These are phyloP conservation scores for Bergia sp. DNA, from an alignment of 92 coral and sea anemone species.

Conservation along the genomic window DNA sequence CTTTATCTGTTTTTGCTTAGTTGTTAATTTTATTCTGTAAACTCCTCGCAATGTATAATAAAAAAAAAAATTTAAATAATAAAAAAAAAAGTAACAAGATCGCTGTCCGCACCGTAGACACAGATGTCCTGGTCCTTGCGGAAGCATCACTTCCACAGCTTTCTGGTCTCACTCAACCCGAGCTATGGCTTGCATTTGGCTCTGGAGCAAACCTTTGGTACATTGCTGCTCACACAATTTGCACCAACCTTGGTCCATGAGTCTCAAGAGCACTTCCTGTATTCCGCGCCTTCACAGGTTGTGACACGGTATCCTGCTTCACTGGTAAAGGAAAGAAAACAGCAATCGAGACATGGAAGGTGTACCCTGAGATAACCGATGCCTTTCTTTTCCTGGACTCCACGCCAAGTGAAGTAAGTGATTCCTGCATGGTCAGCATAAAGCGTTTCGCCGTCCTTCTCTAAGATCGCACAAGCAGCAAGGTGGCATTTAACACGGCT, in stretches of 20 bases:
- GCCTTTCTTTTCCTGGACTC: not conserved
- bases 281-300: conserved; percentile 11
- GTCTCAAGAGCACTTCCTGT: conserved; percentile 2
- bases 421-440: too few species aligned
- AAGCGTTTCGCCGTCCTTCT: too few species aligned
- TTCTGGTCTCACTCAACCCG: not conserved
- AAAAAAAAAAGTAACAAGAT: not conserved
- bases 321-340: conserved; percentile 1
- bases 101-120: not conserved
- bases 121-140: not conserved
- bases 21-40: too few species aligned
- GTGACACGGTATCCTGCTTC: conserved; percentile 10
- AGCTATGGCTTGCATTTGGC: not conserved
- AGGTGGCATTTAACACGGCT: too few species aligned
- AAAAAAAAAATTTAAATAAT: too few species aligned
- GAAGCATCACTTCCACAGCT: not conserved
- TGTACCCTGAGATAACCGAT: not conserved
- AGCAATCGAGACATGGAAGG: not conserved
- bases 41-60: too few species aligned
- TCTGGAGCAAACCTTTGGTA: not conserved
- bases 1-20: too few species aligned
- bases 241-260: not conserved
- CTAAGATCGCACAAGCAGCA: too few species aligned
- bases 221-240: not conserved
- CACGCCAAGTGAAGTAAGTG: too few species aligned